Evolutionary conservation across 2,113 vertebrate genomes (phyloP), one percentile per base, ranked within the genome.

Genomic region (Mungos mungo): DNA sequence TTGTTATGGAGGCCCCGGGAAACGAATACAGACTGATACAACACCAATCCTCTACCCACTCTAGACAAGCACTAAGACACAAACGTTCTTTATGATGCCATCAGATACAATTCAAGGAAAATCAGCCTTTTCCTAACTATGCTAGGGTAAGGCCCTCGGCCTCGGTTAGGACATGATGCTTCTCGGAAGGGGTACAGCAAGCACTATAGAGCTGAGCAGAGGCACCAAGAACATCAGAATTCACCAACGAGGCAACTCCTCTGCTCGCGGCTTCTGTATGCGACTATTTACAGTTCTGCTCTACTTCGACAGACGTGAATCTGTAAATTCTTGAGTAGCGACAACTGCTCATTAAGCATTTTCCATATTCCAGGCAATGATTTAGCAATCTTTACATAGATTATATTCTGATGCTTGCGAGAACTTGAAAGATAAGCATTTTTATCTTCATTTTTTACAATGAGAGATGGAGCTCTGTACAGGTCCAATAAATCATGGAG

Each of bases 241-340:
- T 27, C 8, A 47, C 10, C 11, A 16, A 45, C 0, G 2, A 13
- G 35, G 41, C 0, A 13, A 10, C 2, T 7, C 31, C 54, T 68
- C 15, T 0, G 35, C 15, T 10, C 14, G 4, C 1, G 35, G 66
- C 7, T 54, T 18, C 33, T 13, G 25, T 1, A 9, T 2, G 15
- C 12, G 21, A 8, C 50, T 47, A 8, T 23, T 8, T n/a, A 13
- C 50, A 60, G 52, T 27, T 18, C 38, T 15, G 7, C 4, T 18
- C 38, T 29, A 25, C 57, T 29, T 88, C 60, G 33, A 68, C 5
- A 54, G 38, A 81, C 38, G 21, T 12, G 1, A 57, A 5, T 79
- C 47, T 74, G 45, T 60, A 60, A 65, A 14, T 45, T 33, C 27
- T 16, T 45, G 14, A 72, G 25, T 47, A 69, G 84, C 7, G 15